Conservation (phyloP, 2,797 vertebrate species). For the Zalophus californianus region DNA sequence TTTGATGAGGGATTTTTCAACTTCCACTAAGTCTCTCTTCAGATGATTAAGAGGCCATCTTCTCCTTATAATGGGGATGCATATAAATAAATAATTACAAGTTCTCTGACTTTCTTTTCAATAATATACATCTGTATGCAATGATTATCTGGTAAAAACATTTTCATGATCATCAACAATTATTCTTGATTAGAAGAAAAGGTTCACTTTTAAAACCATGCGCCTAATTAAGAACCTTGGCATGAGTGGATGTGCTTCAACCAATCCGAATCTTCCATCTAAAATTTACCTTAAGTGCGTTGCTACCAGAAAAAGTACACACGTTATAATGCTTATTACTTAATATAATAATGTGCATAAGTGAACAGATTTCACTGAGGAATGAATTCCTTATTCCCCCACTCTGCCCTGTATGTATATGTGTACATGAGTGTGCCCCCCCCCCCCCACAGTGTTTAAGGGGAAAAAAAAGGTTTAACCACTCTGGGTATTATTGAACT, state of each 20-base stretch:
- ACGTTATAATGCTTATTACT: not conserved
- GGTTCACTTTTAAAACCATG: conserved; percentile 49
- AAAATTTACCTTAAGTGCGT: not conserved
- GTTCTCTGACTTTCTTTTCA: conserved; percentile 67
- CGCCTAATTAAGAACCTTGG: conserved; percentile 54
- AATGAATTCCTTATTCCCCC: not conserved
- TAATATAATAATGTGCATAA: not conserved
- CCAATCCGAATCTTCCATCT: not conserved
- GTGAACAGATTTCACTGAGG: conserved; percentile 18
- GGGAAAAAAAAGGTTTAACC: not conserved
- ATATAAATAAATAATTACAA: conserved; percentile 70
- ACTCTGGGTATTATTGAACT: conserved; percentile 51
- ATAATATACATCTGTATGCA: conserved; percentile 60
- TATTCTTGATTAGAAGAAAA: conserved; percentile 70
- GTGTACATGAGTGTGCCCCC: not conserved
- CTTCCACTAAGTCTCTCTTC: conserved; percentile 72
- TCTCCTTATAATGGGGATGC: conserved; percentile 39
- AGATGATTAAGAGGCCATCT: conserved; percentile 67
- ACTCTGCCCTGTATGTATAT: not conserved
- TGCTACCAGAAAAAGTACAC: not conserved
- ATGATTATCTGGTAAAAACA: conserved; percentile 58
- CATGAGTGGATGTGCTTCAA: not conserved
- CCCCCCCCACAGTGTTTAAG: not conserved
- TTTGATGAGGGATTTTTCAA: conserved; percentile 72
- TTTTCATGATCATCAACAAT: conserved; percentile 64